Evolutionary conservation across 2,113 vertebrate genomes (phyloP).

Genomic region (Pedetes capensis): DNA sequence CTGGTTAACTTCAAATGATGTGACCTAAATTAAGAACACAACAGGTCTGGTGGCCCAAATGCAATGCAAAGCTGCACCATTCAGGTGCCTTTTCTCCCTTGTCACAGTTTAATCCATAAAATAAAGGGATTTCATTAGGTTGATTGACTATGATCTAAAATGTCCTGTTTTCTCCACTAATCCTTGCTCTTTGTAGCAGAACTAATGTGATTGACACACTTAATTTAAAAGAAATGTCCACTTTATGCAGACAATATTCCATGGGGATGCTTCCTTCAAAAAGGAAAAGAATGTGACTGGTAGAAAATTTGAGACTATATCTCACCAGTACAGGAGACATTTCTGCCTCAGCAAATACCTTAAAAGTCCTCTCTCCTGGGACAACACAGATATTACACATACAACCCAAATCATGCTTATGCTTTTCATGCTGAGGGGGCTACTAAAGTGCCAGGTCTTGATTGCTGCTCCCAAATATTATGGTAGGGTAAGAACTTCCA

Average conservation of each 20-base stretch:
- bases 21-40: background rate
- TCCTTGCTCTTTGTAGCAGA: background rate
- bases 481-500: background rate
- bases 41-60: background rate
- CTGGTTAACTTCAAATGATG: background rate
- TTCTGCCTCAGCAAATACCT: background rate
- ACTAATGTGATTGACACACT: background rate
- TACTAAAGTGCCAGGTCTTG: background rate
- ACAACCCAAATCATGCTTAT: background rate
- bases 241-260: background rate
- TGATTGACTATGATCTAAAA: background rate
- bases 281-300: background rate
- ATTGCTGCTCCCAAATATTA: background rate
- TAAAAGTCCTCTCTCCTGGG: background rate
- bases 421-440: background rate
- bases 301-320: background rate
- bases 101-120: background rate
- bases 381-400: background rate
- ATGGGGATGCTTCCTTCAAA: background rate
- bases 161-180: background rate
- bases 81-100: rapidly evolving
- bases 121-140: background rate
- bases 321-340: background rate
- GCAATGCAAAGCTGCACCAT: background rate
- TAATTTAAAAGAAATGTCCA: background rate